Evolutionary conservation across 2,797 vertebrate genomes (phyloP), one percentile per base, ranked within the genome.

Genomic region (Danionella dracula): DNA sequence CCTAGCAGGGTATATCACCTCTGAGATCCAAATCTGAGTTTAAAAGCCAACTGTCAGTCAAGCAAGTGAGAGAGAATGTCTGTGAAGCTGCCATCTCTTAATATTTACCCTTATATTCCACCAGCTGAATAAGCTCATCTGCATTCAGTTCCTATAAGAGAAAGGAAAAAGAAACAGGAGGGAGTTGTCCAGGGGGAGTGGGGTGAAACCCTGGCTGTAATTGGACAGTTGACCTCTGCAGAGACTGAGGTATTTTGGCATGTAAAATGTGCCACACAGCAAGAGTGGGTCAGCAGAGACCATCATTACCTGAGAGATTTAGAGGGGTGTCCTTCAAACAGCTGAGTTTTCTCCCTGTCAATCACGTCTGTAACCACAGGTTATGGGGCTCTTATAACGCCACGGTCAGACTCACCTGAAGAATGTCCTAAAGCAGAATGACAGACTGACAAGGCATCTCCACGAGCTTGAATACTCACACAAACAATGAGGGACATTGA

Each of bases 1-100:
- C 55, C 32, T 37, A 42, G 49, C n/a, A n/a, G n/a, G n/a, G n/a
- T n/a, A n/a, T n/a, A n/a, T 44, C 71, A 59, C 62, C 45, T 35
- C 35, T 63, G 35, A 70, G 19, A 64, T 57, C 37, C 51, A 49
- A 32, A 42, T 57, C 53, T 9, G 32, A 37, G 46, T 49, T 62
- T 61, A 49, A 73, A 68, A 71, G 68, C 60, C 73, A 73, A 38
- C 64, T 57, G 73, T 40, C 73, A 78, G 53, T 76, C 73, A 75
- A 41, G n/a, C n/a, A n/a, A n/a, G n/a, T n/a, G n/a, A n/a, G 49
- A 61, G 54, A 41, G 23, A 46, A 48, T 46, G 59, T 44, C 34
- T 45, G 38, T 51, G n/a, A n/a, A n/a, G n/a, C n/a, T n/a, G n/a
- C n/a, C n/a, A n/a, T n/a, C n/a, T n/a, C n/a, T n/a, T n/a, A 34